Conservation (phyloP, 2,888 invertebrate genomes). For the Caenorhabditis sp. region DNA sequence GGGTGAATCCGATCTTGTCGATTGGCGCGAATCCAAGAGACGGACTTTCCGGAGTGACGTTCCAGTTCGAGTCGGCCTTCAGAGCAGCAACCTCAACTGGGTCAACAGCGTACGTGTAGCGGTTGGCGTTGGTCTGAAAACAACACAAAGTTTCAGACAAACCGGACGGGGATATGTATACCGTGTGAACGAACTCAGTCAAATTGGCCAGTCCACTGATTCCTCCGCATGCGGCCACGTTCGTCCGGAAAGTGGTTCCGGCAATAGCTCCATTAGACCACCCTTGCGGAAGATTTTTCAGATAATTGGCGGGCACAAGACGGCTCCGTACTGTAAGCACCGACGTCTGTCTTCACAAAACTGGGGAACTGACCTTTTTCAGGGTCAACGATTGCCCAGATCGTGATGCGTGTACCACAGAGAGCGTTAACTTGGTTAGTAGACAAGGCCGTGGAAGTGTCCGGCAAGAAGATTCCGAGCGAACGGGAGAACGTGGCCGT, state of each 20-base stretch:
- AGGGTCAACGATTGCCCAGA: not conserved
- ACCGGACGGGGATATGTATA: not conserved
- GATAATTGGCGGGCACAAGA: too few species aligned
- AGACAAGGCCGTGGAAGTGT: not conserved
- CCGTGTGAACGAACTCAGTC: conserved; percentile 1
- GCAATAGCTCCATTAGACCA: too few species aligned
- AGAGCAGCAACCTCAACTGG: not conserved
- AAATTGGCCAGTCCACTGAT: conserved; percentile 21
- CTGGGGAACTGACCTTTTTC: not conserved
- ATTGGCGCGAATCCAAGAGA: conserved; percentile 8
- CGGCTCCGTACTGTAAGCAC: too few species aligned
- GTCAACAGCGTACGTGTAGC: conserved; percentile 1
- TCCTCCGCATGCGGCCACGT: conserved; percentile 19
- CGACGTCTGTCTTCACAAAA: not conserved
- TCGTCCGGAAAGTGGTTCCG: not conserved
- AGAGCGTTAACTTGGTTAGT: not conserved
- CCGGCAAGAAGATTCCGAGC: conserved; percentile 3
- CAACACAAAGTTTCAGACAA: not conserved
- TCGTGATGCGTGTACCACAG: not conserved
- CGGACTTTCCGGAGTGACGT: not conserved
- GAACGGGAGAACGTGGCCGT: not conserved
- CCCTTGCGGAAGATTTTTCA: too few species aligned
- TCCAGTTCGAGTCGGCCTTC: not conserved
- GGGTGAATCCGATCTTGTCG: conserved; percentile 15
- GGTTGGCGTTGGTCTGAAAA: not conserved